Conservation (phyloP, 2,888 invertebrate genomes). For the Autographa pulchrina region DNA sequence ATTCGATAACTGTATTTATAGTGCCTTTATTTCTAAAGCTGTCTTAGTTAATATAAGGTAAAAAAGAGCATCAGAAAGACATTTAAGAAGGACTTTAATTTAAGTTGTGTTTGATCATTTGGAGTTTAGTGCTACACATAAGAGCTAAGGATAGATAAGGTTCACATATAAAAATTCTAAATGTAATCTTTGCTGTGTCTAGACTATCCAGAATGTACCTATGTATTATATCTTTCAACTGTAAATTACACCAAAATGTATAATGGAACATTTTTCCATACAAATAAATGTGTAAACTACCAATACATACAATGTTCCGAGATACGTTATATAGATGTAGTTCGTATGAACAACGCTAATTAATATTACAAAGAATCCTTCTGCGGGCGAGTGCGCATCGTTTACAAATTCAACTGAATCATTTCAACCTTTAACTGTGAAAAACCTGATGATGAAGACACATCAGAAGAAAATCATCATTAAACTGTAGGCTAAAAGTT, state of each 20-base stretch:
- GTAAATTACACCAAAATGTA: not conserved
- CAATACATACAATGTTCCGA: not conserved
- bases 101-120: too few species aligned
- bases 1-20: too few species aligned
- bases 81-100: too few species aligned
- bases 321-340: not conserved
- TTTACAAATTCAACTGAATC: not conserved
- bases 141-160: too few species aligned
- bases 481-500: not conserved
- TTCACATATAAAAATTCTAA: too few species aligned
- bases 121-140: too few species aligned
- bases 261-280: not conserved
- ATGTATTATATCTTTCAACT: not conserved
- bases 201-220: not conserved
- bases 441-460: not conserved
- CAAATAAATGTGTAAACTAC: not conserved
- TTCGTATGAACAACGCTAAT: not conserved
- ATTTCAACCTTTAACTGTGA: not conserved
- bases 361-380: constrained; percentile 10
- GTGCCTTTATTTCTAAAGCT: too few species aligned
- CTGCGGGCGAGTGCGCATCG: not conserved
- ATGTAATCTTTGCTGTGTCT: not conserved
- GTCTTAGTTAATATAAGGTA: too few species aligned
- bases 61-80: too few species aligned
- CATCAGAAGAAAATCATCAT: not conserved